Evolutionary conservation across 2,888 invertebrate genomes (phyloP), one percentile per base, ranked within the genome.

Genomic region (Eristalis tenax): DNA sequence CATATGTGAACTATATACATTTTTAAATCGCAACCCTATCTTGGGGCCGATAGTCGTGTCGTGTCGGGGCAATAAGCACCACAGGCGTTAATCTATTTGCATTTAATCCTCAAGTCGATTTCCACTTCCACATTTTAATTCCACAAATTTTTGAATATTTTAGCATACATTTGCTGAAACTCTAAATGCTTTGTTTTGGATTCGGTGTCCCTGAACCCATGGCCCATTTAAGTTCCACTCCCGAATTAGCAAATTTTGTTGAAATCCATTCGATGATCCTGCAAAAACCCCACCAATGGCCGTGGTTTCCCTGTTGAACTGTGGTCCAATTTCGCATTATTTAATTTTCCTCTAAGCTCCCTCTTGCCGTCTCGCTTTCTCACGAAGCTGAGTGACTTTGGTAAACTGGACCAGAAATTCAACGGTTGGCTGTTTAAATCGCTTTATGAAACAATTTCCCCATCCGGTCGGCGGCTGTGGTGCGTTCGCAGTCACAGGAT

Each of bases 381-480:
- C 50, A 18, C 50, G n/a, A 18, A 50, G 50, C 18, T 1, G 18
- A 18, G 0, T n/a, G 18, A 18, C 50, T 50, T 75, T 70, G 83
- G 74, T 82, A 79, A 75, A 71, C 64, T 70, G 32, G 15, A n/a
- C 71, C 63, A 63, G 66, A 87, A 78, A 79, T 83, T 79, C 86
- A 75, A 79, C 79, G 71, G 78, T 70, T 28, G 56, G 40, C 83
- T 79, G 78, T 87, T 79, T 70, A 87, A 87, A 83, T 66, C 63
- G 83, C 61, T 78, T 75, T 68, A 71, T 71, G 61, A 78, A 79
- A 75, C 71, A 75, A 87, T 79, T 75, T 87, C 75, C 71, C 71
- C 59, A 83, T 79, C 75, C 78, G 75, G 56, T 71, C 8, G 56
- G 13, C 18, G 38, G 22, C 50, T 15, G 28, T 43, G 56, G 50